These are phyloP conservation scores for Octomys mimax DNA, from an alignment of 2,797 vertebrate genomes.

Conservation along the genomic window DNA sequence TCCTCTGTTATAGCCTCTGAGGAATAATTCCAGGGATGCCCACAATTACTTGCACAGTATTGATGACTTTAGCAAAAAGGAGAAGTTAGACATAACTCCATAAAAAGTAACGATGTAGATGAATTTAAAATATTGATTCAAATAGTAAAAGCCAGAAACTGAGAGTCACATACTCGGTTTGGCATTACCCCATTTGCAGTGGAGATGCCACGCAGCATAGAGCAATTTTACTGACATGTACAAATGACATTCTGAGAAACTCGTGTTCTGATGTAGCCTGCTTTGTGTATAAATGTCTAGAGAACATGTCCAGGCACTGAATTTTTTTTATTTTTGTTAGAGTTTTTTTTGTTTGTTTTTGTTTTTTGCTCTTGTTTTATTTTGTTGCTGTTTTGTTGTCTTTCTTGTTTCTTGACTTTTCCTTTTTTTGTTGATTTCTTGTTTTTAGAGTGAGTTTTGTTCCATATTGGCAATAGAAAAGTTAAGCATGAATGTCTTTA, in stretches of 20 bases:
- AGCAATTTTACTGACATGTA: conserved; percentile 18
- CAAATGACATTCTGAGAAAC: conserved; percentile 37
- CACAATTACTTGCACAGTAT: not conserved
- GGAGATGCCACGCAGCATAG: not conserved
- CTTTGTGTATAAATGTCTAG: conserved; percentile 32
- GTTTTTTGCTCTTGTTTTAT: not conserved
- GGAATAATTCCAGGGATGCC: not conserved
- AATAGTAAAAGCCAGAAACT: not conserved
- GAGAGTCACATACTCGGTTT: not conserved
- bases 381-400: not conserved
- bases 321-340: not conserved
- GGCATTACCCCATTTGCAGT: not conserved
- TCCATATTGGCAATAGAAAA: not conserved
- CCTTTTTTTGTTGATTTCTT: not conserved
- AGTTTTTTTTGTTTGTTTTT: not conserved
- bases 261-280: not conserved
- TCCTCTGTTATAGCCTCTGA: not conserved
- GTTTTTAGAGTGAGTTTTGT: not conserved
- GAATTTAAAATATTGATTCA: conserved; percentile 16
- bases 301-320: not conserved
- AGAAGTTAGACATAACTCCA: not conserved
- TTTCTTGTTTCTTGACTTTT: not conserved
- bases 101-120: conserved; percentile 54
- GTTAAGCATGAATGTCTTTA: not conserved
- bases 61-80: not conserved